A percentile compares a stretch with the other conserved stretches of the same genome.
These are phyloP conservation scores for Charaxes varanes DNA, from an alignment of 1,140 invertebrate species.

Conservation along the genomic window DNA sequence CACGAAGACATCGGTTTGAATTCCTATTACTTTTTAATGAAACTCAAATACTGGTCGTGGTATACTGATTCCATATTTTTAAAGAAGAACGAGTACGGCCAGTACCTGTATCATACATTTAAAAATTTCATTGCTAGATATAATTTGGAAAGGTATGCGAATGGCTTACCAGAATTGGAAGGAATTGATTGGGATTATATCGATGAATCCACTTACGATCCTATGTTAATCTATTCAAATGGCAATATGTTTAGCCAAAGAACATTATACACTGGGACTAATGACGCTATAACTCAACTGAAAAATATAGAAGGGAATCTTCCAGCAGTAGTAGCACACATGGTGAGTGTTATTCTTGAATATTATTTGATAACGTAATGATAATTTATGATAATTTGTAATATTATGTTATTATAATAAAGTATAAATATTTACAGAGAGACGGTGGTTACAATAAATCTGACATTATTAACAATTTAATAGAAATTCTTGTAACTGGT, in stretches of 20 bases:
- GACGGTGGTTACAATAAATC: slow-evolving; percentile 48
- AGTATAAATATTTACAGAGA: slow-evolving; percentile 46
- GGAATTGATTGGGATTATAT: slow-evolving; percentile 42
- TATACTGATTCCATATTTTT: slow-evolving; percentile 17
- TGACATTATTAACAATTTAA: slow-evolving; percentile 52
- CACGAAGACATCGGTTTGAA: slow-evolving; percentile 62
- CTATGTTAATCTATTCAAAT: slow-evolving; percentile 59
- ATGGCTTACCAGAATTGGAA: slow-evolving; percentile 43
- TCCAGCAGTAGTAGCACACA: slow-evolving; percentile 33
- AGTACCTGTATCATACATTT: slow-evolving; percentile 43
- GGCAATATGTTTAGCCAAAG: slow-evolving; percentile 47
- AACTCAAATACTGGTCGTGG: slow-evolving; percentile 38
- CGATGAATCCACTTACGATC: slow-evolving; percentile 38
- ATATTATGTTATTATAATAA: slow-evolving; percentile 10
- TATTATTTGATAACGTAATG: slow-evolving; percentile 2
- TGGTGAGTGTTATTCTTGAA: slow-evolving; percentile 34
- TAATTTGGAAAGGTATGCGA: slow-evolving; percentile 59
- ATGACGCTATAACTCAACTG: slow-evolving; percentile 32
- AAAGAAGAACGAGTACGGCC: slow-evolving; percentile 28
- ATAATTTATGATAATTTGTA: slow-evolving; percentile 7
- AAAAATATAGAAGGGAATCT: slow-evolving; percentile 54
- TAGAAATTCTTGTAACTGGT: slow-evolving; percentile 47
- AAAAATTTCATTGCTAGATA: slow-evolving; percentile 55
- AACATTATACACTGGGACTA: slow-evolving; percentile 13
- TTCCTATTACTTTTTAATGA: slow-evolving; percentile 50